Conservation (phyloP, 1,140 invertebrate species). For the Drosophila tropicalis region DNA sequence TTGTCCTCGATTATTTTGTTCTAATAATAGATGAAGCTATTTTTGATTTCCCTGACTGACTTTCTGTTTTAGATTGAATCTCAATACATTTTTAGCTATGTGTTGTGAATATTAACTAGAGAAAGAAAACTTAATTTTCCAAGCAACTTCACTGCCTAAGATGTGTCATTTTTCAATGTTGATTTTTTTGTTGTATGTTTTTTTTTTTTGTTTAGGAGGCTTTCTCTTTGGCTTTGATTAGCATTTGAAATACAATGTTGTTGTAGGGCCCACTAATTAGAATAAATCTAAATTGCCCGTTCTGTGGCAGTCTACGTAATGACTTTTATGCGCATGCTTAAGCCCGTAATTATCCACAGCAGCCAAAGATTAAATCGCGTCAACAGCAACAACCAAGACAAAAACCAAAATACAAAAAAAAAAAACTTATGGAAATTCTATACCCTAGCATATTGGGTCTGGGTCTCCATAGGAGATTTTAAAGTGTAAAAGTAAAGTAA, state of each 20-base stretch:
- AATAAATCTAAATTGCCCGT: constrained; percentile 80
- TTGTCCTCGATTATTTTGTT: neutral
- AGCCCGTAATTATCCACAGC: constrained; percentile 78
- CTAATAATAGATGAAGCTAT: too few relatives aligned
- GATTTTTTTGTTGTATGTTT: constrained; percentile 25
- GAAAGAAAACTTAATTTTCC: constrained; percentile 61
- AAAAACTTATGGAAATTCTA: neutral
- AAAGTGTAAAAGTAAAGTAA: too few relatives aligned
- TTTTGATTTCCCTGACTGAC: neutral
- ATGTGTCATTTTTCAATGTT: constrained; percentile 70
- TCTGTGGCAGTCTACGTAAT: constrained; percentile 76
- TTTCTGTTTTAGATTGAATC: neutral
- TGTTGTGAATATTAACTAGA: constrained; percentile 7
- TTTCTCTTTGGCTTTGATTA: constrained; percentile 55
- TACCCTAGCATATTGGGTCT: constrained; percentile 17
- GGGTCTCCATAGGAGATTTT: too few relatives aligned
- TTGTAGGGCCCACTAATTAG: constrained; percentile 65
- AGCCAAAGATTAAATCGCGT: constrained; percentile 76
- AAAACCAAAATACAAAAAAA: too few relatives aligned
- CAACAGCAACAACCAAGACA: constrained; percentile 38
- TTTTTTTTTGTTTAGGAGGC: neutral
- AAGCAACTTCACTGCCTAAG: constrained; percentile 71
- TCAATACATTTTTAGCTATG: neutral
- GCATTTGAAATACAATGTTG: constrained; percentile 64
- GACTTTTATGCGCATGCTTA: constrained; percentile 80